Percentiles rank a stretch among this genome's conserved stretches.
phyloP scores from a whole-genome alignment of 2,888 invertebrate species.

The Tuta absoluta region DNA sequence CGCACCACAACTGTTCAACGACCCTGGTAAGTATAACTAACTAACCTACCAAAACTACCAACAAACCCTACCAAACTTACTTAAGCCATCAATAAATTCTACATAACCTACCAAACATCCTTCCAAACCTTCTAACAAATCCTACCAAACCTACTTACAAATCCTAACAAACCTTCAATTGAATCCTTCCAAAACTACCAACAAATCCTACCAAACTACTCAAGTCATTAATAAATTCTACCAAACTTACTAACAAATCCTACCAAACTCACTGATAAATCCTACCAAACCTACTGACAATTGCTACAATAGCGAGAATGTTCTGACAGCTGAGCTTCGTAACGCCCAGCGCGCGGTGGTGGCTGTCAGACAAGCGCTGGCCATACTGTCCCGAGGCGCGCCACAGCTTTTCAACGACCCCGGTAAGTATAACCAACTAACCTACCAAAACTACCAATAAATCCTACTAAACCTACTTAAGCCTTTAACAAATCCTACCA shows the following conservation, averaged over 20 bases:
- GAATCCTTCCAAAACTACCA: neutral
- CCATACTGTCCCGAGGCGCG: conserved; percentile 81
- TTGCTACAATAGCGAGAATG: no score
- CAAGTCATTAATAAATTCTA: neutral
- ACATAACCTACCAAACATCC: neutral
- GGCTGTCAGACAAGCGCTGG: conserved; percentile 86
- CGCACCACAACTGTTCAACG: conserved; percentile 73
- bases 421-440: conserved; percentile 43
- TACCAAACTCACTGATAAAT: no score
- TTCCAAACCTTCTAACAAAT: neutral
- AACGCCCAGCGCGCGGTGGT: conserved; percentile 87
- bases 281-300: neutral
- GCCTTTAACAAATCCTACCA: neutral
- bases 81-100: neutral
- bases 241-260: neutral
- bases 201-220: neutral
- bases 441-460: neutral
- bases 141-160: neutral
- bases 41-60: neutral
- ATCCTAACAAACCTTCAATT: neutral
- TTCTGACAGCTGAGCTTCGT: conserved; percentile 89
- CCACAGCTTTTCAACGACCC: conserved; percentile 74
- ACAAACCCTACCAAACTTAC: neutral
- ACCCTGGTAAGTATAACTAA: conserved; percentile 55
- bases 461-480: neutral